Base-by-base conservation (phyloP, 2,797 vertebrate species). In the Pangasius djambal region DNA sequence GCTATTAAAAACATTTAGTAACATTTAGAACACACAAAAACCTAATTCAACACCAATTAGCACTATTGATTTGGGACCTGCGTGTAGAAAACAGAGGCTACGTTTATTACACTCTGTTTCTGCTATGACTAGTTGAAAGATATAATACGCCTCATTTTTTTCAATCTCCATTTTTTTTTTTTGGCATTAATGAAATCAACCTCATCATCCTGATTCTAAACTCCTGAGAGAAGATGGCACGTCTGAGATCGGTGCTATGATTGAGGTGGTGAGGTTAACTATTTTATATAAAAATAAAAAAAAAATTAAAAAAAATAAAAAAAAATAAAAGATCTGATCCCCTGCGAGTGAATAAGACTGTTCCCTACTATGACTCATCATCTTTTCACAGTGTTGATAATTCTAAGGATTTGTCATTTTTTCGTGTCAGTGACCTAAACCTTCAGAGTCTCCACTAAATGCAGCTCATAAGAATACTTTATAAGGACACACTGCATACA, bases 211-310 rank as follows among this genome's bases (percentile, higher is more conserved):
- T 83, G 59, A 48, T 52, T 69, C 18, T 20, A 67, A 84, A 69
- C 84, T 89, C 84, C 52, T 50, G 61, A 44, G 83, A 85, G 12
- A 70, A 69, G n/a, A 69, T 37, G 31, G 4, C 74, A 44, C 6
- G 20, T 70, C 72, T 16, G 88, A 70, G 83, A 63, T 86, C 74
- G 6, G 83, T 69, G 83, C 25, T 18, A 77, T 79, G 88, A 85
- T 85, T 85, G 83, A 79, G 88, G 88, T 86, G 72, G 25, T 34
- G 83, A 70, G 83, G 88, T 79, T 86, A 89, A 85, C 70, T 65
- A 85, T 48, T 85, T 88, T 2, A 77, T 40, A 40, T 4, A 77
- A 78, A 44, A 22, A 79, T 25, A 4, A 67, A 69, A 37, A 20
- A 34, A 55, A 25, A n/a, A n/a, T n/a, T n/a, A n/a, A n/a, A n/a